Conservation (phyloP, 2,888 invertebrate genomes). For the Balanococcus diminutus region DNA sequence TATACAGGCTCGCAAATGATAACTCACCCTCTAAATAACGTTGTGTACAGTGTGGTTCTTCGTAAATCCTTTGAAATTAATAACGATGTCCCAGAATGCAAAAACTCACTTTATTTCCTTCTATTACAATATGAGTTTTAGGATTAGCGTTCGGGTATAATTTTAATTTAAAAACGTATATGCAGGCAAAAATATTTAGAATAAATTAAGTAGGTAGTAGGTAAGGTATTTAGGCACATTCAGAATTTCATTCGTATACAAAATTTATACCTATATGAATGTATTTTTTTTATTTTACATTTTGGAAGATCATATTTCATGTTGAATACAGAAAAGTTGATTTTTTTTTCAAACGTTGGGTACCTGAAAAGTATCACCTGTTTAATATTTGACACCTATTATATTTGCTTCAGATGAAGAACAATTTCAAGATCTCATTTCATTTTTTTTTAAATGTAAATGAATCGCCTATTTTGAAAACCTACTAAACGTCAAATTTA, state of each 20-base stretch:
- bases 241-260: background rate
- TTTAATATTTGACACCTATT: no score
- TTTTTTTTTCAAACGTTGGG: no score
- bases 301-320: background rate
- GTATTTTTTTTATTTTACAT: background rate
- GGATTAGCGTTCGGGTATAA: background rate
- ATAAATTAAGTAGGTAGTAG: no score
- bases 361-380: no score
- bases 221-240: no score
- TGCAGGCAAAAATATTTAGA: background rate
- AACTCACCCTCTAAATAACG: conserved; percentile 50
- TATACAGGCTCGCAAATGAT: conserved; percentile 38
- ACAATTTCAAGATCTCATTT: no score
- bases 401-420: no score
- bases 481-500: no score
- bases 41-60: conserved; percentile 37
- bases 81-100: conserved; percentile 45
- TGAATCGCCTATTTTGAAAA: no score
- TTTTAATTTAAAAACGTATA: conserved; percentile 36
- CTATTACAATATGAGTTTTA: background rate
- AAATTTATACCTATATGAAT: background rate
- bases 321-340: no score
- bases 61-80: conserved; percentile 51
- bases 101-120: conserved; percentile 31
- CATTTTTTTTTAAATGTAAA: no score